Evolutionary conservation across 2,888 invertebrate genomes (phyloP), one percentile per base, ranked within the genome.

Genomic region (Lithodes maja): DNA sequence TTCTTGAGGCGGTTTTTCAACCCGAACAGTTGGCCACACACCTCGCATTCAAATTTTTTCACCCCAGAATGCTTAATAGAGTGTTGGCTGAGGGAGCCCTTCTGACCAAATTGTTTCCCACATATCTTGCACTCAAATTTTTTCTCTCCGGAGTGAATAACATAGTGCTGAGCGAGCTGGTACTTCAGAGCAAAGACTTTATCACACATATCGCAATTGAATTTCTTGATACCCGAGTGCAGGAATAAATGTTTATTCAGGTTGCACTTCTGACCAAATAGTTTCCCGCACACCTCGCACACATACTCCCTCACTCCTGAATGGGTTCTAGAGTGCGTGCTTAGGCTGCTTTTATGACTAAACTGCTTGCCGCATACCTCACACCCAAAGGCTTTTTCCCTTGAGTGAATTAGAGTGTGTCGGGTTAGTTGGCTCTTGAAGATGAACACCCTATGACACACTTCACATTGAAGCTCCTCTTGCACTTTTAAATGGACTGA

Each of bases 1-100:
- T 7, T 75, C 9, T 52, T 85, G 15, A 85, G 78, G 52, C 49
- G 9, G n/a, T 52, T 61, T 3, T 78, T 77, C 49, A 3, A 9
- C 33, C 49, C 1, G 33, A 85, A 85, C 49, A n/a, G 53, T 50
- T 78, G 78, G n/a, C 68, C 78, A 79, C 85, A 85, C 15, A 52
- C 77, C 12, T 78, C 68, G n/a, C 85, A 85, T 78, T 85, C 54
- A 79, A 78, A 85, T 2, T 85, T 78, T 68, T 61, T 85, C n/a
- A 49, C 53, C 2, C 52, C 68, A 12, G 68, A 74, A 78, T 85
- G 85, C 49, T 33, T 68, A 7, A 85, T 49, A 50, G 15, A 49
- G 61, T 85, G 85, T 50, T 68, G 33, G 0, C 54, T 68, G 9
- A 74, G 17, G 55, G 2, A 52, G 55, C n/a, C 81, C 49, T 54